Evolutionary conservation across 2,888 invertebrate genomes (phyloP), one percentile per base, ranked within the genome.

Genomic region (Desoria tigrina): DNA sequence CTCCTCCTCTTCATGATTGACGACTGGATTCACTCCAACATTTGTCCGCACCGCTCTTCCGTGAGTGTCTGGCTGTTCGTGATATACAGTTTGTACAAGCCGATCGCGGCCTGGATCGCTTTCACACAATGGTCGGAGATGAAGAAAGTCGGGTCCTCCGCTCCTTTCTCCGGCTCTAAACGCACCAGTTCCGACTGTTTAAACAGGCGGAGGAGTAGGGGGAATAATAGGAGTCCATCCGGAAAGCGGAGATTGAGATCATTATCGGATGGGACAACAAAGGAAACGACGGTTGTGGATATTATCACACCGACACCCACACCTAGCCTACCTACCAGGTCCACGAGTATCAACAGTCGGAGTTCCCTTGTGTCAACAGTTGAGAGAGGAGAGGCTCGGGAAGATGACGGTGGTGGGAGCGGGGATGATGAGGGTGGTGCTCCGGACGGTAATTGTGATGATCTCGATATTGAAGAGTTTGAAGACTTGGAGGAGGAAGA

Each of bases 1-100:
- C 63, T 71, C 50, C 62, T 66, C 27, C 68, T 63, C 21, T 71
- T 71, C 63, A 68, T 71, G 66, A 58, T 68, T 14, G 71, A 71
- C 42, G 66, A 71, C 32, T 71, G 71, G 71, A 71, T 71, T 57
- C 66, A 68, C 58, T 45, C 51, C 24, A 66, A 32, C 28, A 58
- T 71, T 14, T 51, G 51, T 21, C 68, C 71, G 2, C 42, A 61
- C 27, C 63, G 66, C 51, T 59, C 68, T 14, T 37, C 63, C 2
- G 51, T 63, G 7, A 39, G 39, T n/a, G 60, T 68, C 24, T 71
- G 71, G 71, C 66, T 71, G 32, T 61, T 60, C 21, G 55, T 68
- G 11, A 27, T 68, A 24, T 71, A 68, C 37, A 59, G 64, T 27
- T 51, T 68, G 18, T 71, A 71, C 62, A 71, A 71, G 53, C 71